phyloP scores from a whole-genome alignment of 2,797 vertebrate species.

The Esox lucius region DNA sequence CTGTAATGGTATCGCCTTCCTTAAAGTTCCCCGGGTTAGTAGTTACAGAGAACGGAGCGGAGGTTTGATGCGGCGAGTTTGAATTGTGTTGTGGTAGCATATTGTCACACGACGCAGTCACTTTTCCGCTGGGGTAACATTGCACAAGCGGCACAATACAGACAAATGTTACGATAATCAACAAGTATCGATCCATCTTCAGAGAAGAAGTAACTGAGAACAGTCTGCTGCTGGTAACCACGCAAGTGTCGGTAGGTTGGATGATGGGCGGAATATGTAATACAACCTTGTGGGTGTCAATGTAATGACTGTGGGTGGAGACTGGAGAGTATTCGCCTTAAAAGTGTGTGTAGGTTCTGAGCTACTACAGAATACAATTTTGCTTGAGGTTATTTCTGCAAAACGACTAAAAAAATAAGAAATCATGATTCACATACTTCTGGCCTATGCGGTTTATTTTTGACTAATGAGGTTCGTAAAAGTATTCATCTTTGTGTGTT shows the following conservation, averaged over 20 bases:
- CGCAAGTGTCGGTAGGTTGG: background rate
- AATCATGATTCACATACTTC: no score
- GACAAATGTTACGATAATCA: constrained; percentile 2
- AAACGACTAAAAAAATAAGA: no score
- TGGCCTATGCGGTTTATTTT: no score
- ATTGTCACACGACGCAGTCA: constrained; percentile 38
- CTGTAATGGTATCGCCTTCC: constrained; percentile 64
- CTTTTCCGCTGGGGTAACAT: constrained; percentile 24
- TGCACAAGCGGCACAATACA: constrained; percentile 20
- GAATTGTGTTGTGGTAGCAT: constrained; percentile 36
- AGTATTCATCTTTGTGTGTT: no score
- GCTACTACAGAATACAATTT: no score
- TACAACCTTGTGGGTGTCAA: background rate
- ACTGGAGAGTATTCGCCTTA: no score
- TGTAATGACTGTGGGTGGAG: no score
- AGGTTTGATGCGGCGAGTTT: constrained; percentile 20
- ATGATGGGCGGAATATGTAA: background rate
- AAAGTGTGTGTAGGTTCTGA: no score
- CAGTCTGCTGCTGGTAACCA: no score
- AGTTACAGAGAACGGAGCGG: constrained; percentile 55
- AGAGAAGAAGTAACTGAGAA: background rate
- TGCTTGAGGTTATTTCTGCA: no score
- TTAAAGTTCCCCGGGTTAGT: constrained; percentile 40
- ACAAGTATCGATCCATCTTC: constrained; percentile 19
- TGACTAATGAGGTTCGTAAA: no score